Percentiles rank a stretch among this genome's conserved stretches.
phyloP scores from a whole-genome alignment of 2,888 invertebrate genomes.

The Nemurella pictetii region DNA sequence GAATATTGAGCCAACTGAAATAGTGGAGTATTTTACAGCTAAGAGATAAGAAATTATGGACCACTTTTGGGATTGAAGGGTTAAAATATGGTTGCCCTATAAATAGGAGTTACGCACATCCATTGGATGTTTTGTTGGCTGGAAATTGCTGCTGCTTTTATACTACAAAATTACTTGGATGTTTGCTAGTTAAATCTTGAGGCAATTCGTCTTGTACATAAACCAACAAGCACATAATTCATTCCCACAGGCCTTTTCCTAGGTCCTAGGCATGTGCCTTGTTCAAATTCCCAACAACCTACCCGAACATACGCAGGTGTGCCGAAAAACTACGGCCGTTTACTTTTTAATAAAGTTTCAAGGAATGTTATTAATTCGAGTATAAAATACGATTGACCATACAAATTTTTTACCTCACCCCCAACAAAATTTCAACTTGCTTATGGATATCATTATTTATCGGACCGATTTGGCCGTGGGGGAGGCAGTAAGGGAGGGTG shows the following conservation, averaged over 20 bases:
- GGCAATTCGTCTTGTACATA: not conserved
- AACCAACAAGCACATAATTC: not conserved
- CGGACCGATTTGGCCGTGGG: not conserved
- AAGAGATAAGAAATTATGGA: not conserved
- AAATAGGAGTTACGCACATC: no score
- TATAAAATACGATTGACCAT: not conserved
- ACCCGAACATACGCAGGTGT: not conserved
- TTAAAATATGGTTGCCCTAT: not conserved
- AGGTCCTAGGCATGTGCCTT: no score
- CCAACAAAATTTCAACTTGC: slow-evolving; percentile 1
- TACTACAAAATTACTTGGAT: not conserved
- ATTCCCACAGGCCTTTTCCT: not conserved
- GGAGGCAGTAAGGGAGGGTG: not conserved
- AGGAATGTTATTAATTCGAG: not conserved
- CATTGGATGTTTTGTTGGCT: not conserved
- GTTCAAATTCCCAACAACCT: not conserved
- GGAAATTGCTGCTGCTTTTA: not conserved
- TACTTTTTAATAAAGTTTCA: not conserved
- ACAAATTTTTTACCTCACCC: not conserved
- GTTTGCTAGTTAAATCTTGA: not conserved
- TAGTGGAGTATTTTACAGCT: not conserved
- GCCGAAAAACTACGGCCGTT: not conserved
- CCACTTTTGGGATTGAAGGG: not conserved
- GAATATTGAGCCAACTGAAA: not conserved
- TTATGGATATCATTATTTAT: slow-evolving; percentile 21